Base-by-base conservation (phyloP, 2,888 invertebrate genomes). In the Andrena haemorrhoa region DNA sequence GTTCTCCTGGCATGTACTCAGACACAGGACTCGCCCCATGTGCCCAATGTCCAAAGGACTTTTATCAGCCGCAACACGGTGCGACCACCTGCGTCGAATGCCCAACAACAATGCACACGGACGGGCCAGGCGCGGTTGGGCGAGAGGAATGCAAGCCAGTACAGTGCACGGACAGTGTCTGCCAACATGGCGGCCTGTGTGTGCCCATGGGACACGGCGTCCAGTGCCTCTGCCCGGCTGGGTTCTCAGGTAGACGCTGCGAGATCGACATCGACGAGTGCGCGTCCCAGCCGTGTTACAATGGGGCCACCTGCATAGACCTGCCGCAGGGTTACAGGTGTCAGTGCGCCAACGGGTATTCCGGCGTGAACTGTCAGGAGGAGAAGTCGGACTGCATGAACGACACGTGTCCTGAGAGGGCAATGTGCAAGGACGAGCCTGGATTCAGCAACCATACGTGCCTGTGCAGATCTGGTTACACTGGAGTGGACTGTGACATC, bases 261-360 rank as follows among this genome's bases (percentile, higher is more conserved):
- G 98, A 99, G 94, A 96, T 98, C 82, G 99, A 99, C 90, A 98
- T 99, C 65, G 98, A 99, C 91, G 99, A 99, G 92, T 99, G 99
- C 92, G 97, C 97, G 6, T 98, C 98, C 7, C 97, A 97, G 89
- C 99, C 99, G 23, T 99, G 99, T 93, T 98, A 97, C 93, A 98
- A 99, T 91, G 97, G 97, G 7, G 99, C 98, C 29, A 97, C 97
- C 41, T 99, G 99, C 93, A 96, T 97, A 63, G 99, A 99, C 94
- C 95, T 97, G 75, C 98, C 98, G 0, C 98, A 98, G 95, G 98
- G 98, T 16, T 99, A 98, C 92, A 96, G 83, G 88, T 99, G 99
- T 89, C 96, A 97, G 84, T 99, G 99, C 92, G 96, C 97, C 0
- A 95, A 96, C 5, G 98, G 98, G 60, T 98, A 98, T 90, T 96